These are phyloP conservation scores for Leucophenga montana DNA, from an alignment of 2,888 invertebrate species.

Conservation along the genomic window DNA sequence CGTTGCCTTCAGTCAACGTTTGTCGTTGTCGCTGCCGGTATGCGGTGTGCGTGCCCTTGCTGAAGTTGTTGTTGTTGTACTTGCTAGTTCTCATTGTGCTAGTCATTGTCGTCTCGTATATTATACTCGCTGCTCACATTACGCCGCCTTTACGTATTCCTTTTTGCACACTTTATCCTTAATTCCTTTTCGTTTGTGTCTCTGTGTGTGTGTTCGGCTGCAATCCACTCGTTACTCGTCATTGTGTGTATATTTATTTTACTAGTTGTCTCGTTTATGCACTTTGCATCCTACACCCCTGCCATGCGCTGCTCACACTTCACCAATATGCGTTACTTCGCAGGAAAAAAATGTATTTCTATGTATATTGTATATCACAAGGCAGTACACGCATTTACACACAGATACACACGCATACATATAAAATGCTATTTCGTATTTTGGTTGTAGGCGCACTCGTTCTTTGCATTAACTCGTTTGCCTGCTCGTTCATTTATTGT, in stretches of 20 bases:
- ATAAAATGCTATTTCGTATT: too few species aligned
- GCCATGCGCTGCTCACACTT: background rate
- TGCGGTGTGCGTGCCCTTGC: constrained; percentile 14
- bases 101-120: background rate
- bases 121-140: constrained; percentile 1
- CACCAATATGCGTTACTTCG: background rate
- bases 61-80: background rate
- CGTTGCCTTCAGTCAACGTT: constrained; percentile 5
- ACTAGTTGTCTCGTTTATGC: constrained; percentile 14
- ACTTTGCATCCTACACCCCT: constrained; percentile 13
- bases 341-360: background rate
- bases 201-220: background rate
- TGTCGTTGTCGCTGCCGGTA: constrained; percentile 4
- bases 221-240: background rate
- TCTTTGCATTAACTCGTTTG: constrained; percentile 8
- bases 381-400: background rate
- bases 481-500: background rate
- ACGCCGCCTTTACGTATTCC: constrained; percentile 14
- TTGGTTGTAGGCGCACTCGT: background rate
- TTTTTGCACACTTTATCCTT: constrained; percentile 23
- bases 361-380: background rate
- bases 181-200: background rate
- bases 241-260: background rate
- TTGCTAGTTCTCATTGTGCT: constrained; percentile 11
- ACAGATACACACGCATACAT: background rate